A percentile compares a stretch with the other conserved stretches of the same genome.
Conservation (phyloP, 2,888 invertebrate genomes). For the Smittia aterrima region DNA sequence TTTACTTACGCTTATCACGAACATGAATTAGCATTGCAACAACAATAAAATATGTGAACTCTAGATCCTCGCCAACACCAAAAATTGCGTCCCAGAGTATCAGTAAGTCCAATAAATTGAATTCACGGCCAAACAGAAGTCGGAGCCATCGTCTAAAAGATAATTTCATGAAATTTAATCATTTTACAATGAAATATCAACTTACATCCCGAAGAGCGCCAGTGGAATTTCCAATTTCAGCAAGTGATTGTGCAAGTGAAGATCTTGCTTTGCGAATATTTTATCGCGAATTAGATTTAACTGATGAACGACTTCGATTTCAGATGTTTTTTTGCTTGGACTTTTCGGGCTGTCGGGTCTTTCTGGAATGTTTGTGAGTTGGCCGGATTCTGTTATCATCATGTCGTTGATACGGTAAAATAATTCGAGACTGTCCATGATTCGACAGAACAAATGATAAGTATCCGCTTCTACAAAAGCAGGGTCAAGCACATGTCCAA, state of each 20-base stretch:
- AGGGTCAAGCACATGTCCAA: constrained; percentile 66
- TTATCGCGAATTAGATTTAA: constrained; percentile 62
- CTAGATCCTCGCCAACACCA: constrained; percentile 62
- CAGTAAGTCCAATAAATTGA: constrained; percentile 72
- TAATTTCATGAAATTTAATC: not conserved
- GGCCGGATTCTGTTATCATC: constrained; percentile 56
- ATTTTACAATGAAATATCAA: constrained; percentile 44
- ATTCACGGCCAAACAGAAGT: constrained; percentile 79
- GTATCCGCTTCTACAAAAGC: constrained; percentile 74
- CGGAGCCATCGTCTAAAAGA: constrained; percentile 74
- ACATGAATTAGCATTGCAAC: constrained; percentile 75
- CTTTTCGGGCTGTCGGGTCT: constrained; percentile 44
- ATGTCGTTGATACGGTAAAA: constrained; percentile 64
- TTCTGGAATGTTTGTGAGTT: constrained; percentile 33
- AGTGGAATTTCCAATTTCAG: constrained; percentile 73
- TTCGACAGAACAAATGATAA: constrained; percentile 63
- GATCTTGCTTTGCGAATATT: constrained; percentile 63
- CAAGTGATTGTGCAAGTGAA: constrained; percentile 64
- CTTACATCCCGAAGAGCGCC: constrained; percentile 83
- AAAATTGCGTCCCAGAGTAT: constrained; percentile 82
- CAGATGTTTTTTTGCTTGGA: constrained; percentile 49
- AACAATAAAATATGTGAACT: constrained; percentile 66
- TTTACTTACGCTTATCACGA: constrained; percentile 63
- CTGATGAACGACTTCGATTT: constrained; percentile 62
- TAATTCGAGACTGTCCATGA: constrained; percentile 64